Evolutionary conservation across 2,113 vertebrate genomes (phyloP).

Genomic region (Heteronetta atricapilla): DNA sequence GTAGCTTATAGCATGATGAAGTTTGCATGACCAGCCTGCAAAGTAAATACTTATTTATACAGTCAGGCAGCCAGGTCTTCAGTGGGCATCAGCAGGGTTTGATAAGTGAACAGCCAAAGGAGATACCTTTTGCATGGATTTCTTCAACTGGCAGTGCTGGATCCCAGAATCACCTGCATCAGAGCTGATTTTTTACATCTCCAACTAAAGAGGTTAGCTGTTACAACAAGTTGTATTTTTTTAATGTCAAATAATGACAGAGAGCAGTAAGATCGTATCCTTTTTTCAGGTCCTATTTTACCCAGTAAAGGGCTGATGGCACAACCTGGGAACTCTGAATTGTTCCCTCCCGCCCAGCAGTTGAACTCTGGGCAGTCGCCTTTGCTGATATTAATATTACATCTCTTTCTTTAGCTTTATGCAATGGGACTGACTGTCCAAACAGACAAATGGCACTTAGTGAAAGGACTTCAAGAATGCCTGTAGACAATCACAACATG

Average conservation of each 20-base stretch:
- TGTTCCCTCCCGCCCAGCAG: not conserved
- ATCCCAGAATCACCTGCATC: not conserved
- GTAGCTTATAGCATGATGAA: not conserved
- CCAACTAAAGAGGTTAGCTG: not conserved
- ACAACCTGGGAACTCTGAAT: not conserved
- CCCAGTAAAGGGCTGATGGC: not conserved
- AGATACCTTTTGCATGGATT: not conserved
- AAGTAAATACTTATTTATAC: not conserved
- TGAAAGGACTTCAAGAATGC: not conserved
- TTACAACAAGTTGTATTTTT: not conserved
- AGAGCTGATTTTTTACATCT: not conserved
- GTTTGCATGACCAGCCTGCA: not conserved
- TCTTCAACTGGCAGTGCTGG: not conserved
- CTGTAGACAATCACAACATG: not conserved
- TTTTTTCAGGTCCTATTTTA: not conserved
- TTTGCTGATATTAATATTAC: not conserved
- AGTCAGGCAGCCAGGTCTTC: not conserved
- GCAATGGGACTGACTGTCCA: not conserved
- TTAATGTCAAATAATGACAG: not conserved
- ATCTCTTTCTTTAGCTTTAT: not conserved
- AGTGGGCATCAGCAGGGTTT: not conserved
- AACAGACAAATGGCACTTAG: not conserved
- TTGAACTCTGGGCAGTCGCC: not conserved
- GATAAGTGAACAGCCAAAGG: not conserved
- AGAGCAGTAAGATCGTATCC: not conserved